These are phyloP conservation scores for Labeo catla DNA, from an alignment of 2,113 vertebrate genomes.

Conservation along the genomic window DNA sequence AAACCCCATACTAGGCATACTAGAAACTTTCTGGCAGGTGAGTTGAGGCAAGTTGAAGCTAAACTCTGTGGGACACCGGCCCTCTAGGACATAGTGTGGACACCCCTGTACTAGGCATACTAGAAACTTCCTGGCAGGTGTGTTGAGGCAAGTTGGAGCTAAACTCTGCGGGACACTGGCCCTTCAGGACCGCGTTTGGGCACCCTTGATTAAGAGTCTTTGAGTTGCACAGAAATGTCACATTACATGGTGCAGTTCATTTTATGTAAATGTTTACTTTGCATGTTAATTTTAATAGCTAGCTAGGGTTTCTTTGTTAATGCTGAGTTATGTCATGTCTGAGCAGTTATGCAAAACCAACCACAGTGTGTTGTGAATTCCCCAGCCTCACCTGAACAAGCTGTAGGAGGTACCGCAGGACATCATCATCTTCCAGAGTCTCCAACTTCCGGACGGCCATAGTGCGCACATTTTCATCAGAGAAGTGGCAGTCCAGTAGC, in stretches of 20 bases:
- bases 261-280: constrained; percentile 13
- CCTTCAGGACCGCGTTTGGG: too few relatives aligned
- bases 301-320: constrained; percentile 28
- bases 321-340: not conserved
- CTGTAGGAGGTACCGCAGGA: constrained; percentile 94
- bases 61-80: too few relatives aligned
- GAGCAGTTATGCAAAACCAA: constrained; percentile 50
- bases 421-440: constrained; percentile 90
- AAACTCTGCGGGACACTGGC: too few relatives aligned
- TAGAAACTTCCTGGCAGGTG: too few relatives aligned
- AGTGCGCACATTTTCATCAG: constrained; percentile 90
- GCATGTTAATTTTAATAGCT: constrained; percentile 39
- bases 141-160: too few relatives aligned
- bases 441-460: constrained; percentile 96
- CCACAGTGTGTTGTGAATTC: not conserved
- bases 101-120: too few relatives aligned
- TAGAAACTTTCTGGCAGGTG: too few relatives aligned
- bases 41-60: too few relatives aligned
- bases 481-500: constrained; percentile 95
- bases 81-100: too few relatives aligned
- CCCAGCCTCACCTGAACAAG: constrained; percentile 87
- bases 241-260: not conserved
- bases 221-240: not conserved
- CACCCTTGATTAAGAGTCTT: too few relatives aligned
- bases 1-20: too few relatives aligned